Evolutionary conservation across 1,140 invertebrate species (phyloP).

Genomic region (Thaumetopoea pityocampa): DNA sequence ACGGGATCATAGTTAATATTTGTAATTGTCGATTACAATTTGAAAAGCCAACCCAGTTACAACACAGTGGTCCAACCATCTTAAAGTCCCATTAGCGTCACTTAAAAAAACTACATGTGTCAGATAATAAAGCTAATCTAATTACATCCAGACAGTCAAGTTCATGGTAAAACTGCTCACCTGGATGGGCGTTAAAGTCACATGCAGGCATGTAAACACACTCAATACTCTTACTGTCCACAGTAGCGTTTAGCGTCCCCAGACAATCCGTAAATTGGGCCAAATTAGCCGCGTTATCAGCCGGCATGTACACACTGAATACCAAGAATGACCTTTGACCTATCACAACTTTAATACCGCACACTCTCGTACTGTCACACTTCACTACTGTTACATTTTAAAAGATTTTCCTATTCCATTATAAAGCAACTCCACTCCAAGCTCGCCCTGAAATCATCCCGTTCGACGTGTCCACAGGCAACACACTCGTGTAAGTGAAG

Average conservation of each 20-base stretch:
- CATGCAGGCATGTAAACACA: constrained; percentile 20
- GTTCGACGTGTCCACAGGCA: constrained; percentile 17
- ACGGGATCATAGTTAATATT: constrained; percentile 16
- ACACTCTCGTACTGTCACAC: constrained; percentile 18
- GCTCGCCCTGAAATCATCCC: constrained; percentile 18
- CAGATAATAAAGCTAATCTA: constrained; percentile 7
- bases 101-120: constrained; percentile 22
- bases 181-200: constrained; percentile 25
- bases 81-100: constrained; percentile 15
- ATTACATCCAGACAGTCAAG: constrained; percentile 16
- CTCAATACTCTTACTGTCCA: constrained; percentile 10
- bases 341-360: constrained; percentile 20
- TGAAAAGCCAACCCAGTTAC: constrained; percentile 9
- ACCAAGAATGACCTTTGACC: constrained; percentile 18
- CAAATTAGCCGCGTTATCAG: constrained; percentile 10
- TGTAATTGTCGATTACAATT: constrained; percentile 1
- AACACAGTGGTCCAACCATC: constrained; percentile 22
- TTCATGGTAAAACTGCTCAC: constrained; percentile 18
- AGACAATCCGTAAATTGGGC: constrained; percentile 24
- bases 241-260: constrained; percentile 21
- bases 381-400: constrained; percentile 19
- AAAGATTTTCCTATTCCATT: constrained; percentile 21
- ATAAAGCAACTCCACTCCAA: constrained; percentile 20
- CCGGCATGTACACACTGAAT: constrained; percentile 30
- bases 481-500: constrained; percentile 12